phyloP scores from a whole-genome alignment of 1,140 invertebrate genomes.

The Pinna nobilis region DNA sequence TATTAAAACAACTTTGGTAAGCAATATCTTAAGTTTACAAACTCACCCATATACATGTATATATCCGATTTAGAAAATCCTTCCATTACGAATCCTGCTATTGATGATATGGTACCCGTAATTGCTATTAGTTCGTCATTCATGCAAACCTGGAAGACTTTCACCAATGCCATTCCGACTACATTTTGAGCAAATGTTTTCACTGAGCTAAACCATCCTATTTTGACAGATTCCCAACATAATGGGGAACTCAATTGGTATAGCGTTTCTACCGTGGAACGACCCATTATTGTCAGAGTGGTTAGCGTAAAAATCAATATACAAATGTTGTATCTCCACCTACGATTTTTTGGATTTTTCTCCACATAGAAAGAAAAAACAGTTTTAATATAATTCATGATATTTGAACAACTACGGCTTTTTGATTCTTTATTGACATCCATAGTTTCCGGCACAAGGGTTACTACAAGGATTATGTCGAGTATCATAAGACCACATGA shows the following conservation, averaged over 20 bases:
- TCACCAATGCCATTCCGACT: conserved; percentile 3
- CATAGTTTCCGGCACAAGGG: conserved; percentile 35
- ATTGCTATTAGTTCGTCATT: conserved; percentile 15
- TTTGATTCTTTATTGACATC: background rate
- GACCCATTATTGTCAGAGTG: conserved; percentile 8
- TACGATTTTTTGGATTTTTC: background rate
- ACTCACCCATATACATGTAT: conserved; percentile 24
- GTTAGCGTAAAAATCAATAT: conserved; percentile 7
- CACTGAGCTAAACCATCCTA: conserved; percentile 15
- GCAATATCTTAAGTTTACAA: background rate
- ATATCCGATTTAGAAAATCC: conserved; percentile 21
- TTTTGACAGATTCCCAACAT: conserved; percentile 40
- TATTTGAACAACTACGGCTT: background rate
- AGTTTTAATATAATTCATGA: background rate
- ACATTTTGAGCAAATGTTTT: conserved; percentile 1
- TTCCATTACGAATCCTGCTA: conserved; percentile 1
- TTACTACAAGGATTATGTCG: conserved; percentile 10
- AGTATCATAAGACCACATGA: background rate
- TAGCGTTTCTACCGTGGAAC: conserved; percentile 6
- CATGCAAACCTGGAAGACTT: conserved; percentile 23
- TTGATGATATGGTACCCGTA: conserved; percentile 12
- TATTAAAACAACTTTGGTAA: too few relatives aligned
- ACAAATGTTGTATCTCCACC: conserved; percentile 28
- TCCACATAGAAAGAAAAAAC: conserved; percentile 18
- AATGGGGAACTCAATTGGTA: conserved; percentile 34